A percentile compares a stretch with the other conserved stretches of the same genome.
Evolutionary conservation across 2,113 vertebrate species (phyloP).

Genomic region (Gambusia affinis): DNA sequence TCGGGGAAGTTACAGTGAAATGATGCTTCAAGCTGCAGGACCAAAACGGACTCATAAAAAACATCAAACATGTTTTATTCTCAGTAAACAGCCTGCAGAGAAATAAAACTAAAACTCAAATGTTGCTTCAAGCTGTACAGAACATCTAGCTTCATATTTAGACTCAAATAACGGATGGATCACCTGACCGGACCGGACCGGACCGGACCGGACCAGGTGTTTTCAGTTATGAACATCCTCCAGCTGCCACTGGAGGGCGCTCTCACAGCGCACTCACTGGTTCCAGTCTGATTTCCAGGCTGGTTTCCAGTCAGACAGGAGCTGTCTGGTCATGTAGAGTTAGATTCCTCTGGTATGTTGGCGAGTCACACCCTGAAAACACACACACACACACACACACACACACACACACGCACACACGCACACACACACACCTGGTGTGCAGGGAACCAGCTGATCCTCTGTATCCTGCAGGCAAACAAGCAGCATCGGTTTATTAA

Average conservation of each 20-base stretch:
- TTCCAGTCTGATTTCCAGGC: neutral
- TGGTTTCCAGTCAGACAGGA: conserved; percentile 12
- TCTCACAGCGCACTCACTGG: neutral
- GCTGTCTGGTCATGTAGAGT: conserved; percentile 55
- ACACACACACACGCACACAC: neutral
- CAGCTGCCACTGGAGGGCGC: neutral
- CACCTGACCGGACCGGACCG: too few relatives aligned
- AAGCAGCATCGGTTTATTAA: too few relatives aligned
- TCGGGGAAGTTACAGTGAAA: too few relatives aligned
- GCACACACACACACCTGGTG: conserved; percentile 1
- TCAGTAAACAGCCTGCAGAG: too few relatives aligned
- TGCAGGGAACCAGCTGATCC: neutral
- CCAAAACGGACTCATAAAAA: too few relatives aligned
- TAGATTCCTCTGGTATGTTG: conserved; percentile 45
- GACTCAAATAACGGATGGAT: too few relatives aligned
- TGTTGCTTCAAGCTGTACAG: too few relatives aligned
- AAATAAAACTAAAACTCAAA: too few relatives aligned
- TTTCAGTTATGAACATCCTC: neutral
- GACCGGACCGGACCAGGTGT: too few relatives aligned
- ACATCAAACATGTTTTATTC: too few relatives aligned
- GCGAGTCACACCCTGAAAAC: conserved; percentile 41
- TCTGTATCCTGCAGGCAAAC: neutral
- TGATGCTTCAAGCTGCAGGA: too few relatives aligned
- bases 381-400: conserved; percentile 22
- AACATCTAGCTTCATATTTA: too few relatives aligned